Evolutionary conservation across 2,797 vertebrate species (phyloP).

Genomic region (Sparus aurata): DNA sequence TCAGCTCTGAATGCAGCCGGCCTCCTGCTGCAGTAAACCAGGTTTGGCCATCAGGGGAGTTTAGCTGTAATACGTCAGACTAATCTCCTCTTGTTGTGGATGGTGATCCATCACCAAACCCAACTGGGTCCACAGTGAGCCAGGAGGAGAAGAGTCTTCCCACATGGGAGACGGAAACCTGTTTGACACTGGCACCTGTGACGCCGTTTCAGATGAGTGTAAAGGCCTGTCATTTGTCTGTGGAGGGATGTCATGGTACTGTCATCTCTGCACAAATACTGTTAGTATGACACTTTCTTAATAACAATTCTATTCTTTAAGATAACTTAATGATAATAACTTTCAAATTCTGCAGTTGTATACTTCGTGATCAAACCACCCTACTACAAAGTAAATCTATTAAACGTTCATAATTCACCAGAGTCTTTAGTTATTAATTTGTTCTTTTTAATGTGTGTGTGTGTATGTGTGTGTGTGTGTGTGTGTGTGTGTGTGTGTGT

Average conservation of each 20-base stretch:
- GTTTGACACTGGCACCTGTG: constrained; percentile 50
- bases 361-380: background rate
- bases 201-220: constrained; percentile 44
- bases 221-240: constrained; percentile 42
- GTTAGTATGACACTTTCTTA: background rate
- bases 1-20: constrained; percentile 48
- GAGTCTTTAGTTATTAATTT: too few relatives aligned
- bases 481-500: too few relatives aligned
- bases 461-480: too few relatives aligned
- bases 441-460: too few relatives aligned
- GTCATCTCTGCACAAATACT: constrained; percentile 16
- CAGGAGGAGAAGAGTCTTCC: constrained; percentile 31
- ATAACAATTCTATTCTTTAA: background rate
- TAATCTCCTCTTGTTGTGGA: constrained; percentile 64
- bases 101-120: constrained; percentile 66
- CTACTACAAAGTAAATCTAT: background rate
- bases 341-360: background rate
- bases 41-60: constrained; percentile 64
- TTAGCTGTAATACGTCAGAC: constrained; percentile 55
- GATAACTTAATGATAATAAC: background rate
- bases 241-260: constrained; percentile 27
- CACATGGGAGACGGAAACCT: constrained; percentile 47
- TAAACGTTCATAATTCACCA: background rate
- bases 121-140: constrained; percentile 41
- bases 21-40: constrained; percentile 68